Evolutionary conservation across 2,113 vertebrate species (phyloP).

Genomic region (Cinclus mexicanus): DNA sequence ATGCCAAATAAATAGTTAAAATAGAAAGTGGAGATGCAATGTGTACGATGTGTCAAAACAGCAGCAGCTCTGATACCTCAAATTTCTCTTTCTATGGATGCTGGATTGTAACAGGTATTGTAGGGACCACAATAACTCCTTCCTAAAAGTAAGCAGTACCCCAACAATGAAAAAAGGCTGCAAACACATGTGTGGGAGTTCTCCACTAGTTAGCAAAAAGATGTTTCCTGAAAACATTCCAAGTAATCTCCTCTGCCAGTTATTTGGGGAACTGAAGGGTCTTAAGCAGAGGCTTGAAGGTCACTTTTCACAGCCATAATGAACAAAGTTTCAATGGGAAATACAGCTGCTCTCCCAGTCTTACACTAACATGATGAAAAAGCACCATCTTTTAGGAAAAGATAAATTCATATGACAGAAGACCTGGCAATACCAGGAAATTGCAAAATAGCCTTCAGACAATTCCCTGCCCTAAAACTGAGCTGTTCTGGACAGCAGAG

Average conservation of each 20-base stretch:
- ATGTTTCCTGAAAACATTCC: neutral
- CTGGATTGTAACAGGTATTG: neutral
- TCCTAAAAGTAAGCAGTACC: neutral
- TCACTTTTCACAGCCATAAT: neutral
- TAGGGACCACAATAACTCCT: neutral
- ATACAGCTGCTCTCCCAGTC: neutral
- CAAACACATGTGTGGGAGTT: rapidly evolving
- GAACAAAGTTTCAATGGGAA: neutral
- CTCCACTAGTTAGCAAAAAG: neutral
- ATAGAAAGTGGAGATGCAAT: neutral
- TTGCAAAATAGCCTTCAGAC: neutral
- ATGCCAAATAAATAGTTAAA: neutral
- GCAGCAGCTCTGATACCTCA: neutral
- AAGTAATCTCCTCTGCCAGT: neutral
- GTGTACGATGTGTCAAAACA: neutral
- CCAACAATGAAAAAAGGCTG: neutral
- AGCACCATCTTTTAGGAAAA: neutral
- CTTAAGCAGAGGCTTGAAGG: neutral
- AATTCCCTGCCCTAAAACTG: neutral
- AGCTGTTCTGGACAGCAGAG: neutral
- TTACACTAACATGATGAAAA: neutral
- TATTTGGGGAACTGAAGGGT: neutral
- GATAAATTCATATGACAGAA: neutral
- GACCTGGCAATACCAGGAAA: neutral
- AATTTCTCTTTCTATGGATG: neutral